These are phyloP conservation scores for Menura novaehollandiae DNA, from an alignment of 2,113 vertebrate species.

Conservation along the genomic window DNA sequence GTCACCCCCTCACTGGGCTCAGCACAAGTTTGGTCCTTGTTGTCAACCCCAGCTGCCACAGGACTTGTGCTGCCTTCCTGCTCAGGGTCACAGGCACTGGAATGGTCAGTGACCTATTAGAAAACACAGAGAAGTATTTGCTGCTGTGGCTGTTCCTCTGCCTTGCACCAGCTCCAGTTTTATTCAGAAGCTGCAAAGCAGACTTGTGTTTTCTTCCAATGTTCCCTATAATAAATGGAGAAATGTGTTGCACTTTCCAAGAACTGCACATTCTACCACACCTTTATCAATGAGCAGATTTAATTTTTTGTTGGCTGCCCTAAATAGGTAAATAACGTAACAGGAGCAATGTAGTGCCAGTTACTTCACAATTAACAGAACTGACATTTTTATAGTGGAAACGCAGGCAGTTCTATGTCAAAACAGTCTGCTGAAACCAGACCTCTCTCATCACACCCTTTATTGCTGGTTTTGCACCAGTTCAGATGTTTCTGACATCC, in stretches of 20 bases:
- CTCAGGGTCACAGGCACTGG: neutral
- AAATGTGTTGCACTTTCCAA: neutral
- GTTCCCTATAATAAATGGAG: neutral
- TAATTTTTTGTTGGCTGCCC: neutral
- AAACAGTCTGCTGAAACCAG: neutral
- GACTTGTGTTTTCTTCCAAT: neutral
- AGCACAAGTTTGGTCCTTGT: neutral
- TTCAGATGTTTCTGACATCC: neutral
- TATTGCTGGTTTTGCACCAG: neutral
- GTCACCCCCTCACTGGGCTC: neutral
- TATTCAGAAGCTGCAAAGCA: neutral
- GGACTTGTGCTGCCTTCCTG: neutral
- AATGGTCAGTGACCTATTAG: neutral
- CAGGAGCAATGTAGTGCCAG: neutral
- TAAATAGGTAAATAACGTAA: neutral
- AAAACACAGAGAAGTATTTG: neutral
- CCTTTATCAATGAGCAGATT: neutral
- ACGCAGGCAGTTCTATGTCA: neutral
- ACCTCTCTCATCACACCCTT: neutral
- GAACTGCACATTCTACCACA: neutral
- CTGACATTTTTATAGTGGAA: neutral
- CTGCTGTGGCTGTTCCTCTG: neutral
- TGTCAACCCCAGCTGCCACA: neutral
- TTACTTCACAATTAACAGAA: neutral
- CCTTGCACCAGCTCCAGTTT: neutral